phyloP scores from a whole-genome alignment of 30 jellyfish, hydroid and myxozoan genomes.

The Rhopilema esculentum region DNA sequence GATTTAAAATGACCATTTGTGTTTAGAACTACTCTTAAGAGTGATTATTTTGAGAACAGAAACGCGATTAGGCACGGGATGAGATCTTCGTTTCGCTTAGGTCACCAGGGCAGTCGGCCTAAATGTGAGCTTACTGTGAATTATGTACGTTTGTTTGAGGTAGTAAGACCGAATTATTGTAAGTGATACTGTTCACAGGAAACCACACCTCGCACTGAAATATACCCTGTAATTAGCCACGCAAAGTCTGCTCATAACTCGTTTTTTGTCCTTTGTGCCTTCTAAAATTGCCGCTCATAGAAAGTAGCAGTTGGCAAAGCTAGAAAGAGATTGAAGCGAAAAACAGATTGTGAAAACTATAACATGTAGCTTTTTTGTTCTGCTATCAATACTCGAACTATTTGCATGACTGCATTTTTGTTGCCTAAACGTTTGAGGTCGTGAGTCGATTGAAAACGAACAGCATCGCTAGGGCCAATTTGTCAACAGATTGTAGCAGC shows the following conservation, averaged over 20 bases:
- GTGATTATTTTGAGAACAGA: conserved; percentile 45
- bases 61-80: conserved; percentile 25
- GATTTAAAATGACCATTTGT: not conserved
- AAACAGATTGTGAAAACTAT: no score
- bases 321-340: no score
- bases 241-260: no score
- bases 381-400: no score
- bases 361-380: no score
- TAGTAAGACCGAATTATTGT: not conserved
- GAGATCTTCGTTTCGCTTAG: conserved; percentile 51
- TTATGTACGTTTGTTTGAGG: conserved; percentile 9
- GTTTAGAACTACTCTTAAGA: not conserved
- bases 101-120: conserved; percentile 62
- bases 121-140: conserved; percentile 33
- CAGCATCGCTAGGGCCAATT: no score
- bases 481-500: not conserved
- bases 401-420: no score
- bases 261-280: no score
- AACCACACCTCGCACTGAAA: conserved; percentile 68
- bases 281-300: not conserved
- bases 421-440: no score
- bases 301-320: not conserved
- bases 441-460: no score
- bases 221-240: conserved; percentile 21
- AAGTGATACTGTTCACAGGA: conserved; percentile 40